A percentile compares a stretch with the other conserved stretches of the same genome.
Evolutionary conservation across 1,140 invertebrate genomes (phyloP).

Genomic region (Pteromalus puparum): DNA sequence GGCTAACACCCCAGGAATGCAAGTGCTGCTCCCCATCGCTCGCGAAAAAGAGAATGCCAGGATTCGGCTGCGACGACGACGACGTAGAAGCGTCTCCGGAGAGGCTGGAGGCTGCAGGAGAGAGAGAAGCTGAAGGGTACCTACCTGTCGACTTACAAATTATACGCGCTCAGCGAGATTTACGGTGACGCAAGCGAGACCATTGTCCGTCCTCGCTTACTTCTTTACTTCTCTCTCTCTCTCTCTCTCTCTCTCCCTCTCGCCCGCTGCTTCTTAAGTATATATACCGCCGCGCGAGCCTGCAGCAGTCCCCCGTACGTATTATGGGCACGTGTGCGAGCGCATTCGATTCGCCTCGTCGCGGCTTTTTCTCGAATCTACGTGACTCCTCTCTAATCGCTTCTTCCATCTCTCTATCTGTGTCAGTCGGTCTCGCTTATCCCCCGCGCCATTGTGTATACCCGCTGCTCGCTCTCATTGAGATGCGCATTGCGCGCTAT

Average conservation of each 20-base stretch:
- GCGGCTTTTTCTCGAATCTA: neutral
- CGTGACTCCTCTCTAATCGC: slow-evolving; percentile 17
- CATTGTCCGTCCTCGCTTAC: slow-evolving; percentile 75
- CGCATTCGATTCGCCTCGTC: neutral
- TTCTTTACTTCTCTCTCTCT: slow-evolving; percentile 63
- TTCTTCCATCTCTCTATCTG: slow-evolving; percentile 25
- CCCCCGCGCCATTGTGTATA: neutral
- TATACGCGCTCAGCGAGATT: slow-evolving; percentile 76
- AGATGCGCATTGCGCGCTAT: neutral
- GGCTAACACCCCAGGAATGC: slow-evolving; percentile 47
- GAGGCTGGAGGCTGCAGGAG: slow-evolving; percentile 31
- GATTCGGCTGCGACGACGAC: slow-evolving; percentile 48
- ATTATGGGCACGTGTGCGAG: neutral
- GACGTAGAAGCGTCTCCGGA: slow-evolving; percentile 5
- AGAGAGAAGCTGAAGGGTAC: slow-evolving; percentile 55
- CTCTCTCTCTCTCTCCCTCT: neutral
- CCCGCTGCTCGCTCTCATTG: no score
- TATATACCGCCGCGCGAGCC: no score
- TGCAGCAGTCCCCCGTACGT: neutral
- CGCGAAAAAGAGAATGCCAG: slow-evolving; percentile 44
- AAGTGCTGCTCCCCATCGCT: slow-evolving; percentile 49
- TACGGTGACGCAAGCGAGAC: slow-evolving; percentile 76
- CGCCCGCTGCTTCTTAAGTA: neutral
- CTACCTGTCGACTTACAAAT: slow-evolving; percentile 75
- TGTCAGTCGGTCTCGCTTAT: slow-evolving; percentile 1